Conservation (phyloP, 2,888 invertebrate species). For the Ernsta delagoae region DNA sequence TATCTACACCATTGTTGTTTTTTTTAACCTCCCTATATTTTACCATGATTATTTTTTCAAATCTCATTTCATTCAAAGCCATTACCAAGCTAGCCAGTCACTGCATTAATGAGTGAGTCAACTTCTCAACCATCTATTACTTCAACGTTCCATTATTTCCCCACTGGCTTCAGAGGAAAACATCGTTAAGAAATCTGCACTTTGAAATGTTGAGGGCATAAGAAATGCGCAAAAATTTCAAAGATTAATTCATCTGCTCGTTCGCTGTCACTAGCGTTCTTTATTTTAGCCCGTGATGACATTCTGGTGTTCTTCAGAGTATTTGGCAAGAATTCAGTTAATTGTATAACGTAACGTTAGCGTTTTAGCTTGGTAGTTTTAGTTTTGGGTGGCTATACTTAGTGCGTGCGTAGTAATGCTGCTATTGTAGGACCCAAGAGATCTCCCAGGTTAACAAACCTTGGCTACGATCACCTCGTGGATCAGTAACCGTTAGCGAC, state of each 20-base stretch:
- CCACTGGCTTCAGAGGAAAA: conserved; percentile 29
- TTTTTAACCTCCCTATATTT: no score
- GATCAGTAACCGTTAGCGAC: no score
- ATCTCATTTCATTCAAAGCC: neutral
- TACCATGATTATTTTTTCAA: no score
- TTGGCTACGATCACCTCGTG: no score
- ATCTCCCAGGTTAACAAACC: no score
- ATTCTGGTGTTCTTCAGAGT: neutral
- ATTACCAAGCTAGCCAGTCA: neutral
- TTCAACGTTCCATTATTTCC: neutral
- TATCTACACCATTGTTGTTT: no score
- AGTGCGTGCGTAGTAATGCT: no score
- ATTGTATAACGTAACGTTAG: no score
- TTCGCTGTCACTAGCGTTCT: conserved; percentile 2
- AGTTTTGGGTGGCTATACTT: no score
- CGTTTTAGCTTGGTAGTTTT: no score
- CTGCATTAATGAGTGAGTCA: neutral
- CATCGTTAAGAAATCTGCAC: conserved; percentile 39
- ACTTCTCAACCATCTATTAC: neutral
- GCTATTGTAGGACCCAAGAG: no score
- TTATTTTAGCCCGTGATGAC: conserved; percentile 9
- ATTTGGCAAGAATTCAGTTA: neutral
- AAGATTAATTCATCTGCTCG: conserved; percentile 26
- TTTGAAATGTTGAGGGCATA: conserved; percentile 15
- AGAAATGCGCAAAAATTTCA: conserved; percentile 24